Conservation (phyloP, 2,888 invertebrate genomes). For the Epinotia ramella region DNA sequence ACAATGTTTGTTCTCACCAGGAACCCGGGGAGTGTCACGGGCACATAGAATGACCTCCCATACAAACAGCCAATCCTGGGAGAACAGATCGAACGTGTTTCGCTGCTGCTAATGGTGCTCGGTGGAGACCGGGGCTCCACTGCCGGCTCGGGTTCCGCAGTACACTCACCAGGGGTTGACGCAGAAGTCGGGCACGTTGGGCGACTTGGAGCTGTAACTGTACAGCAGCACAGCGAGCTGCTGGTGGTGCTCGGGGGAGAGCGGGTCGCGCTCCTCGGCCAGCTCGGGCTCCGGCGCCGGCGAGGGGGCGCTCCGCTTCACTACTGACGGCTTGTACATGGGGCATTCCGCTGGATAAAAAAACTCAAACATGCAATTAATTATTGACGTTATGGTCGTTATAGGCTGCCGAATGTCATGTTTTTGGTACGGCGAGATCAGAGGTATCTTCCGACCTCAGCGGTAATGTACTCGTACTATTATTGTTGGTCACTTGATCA, state of each 20-base stretch:
- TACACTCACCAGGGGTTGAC: constrained; percentile 92
- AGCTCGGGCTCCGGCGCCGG: constrained; percentile 56
- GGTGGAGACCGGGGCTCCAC: constrained; percentile 88
- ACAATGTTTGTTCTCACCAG: too few relatives aligned
- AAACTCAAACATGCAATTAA: too few relatives aligned
- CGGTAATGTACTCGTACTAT: too few relatives aligned
- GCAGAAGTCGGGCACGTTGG: constrained; percentile 94
- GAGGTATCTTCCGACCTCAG: too few relatives aligned
- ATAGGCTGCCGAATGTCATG: too few relatives aligned
- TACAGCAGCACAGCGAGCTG: constrained; percentile 95
- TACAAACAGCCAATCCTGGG: too few relatives aligned
- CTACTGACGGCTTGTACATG: constrained; percentile 66
- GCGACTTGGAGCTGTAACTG: constrained; percentile 91
- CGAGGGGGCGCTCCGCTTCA: constrained; percentile 59
- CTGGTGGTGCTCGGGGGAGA: constrained; percentile 94
- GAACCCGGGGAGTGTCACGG: too few relatives aligned
- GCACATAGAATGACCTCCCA: too few relatives aligned
- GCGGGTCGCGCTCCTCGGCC: constrained; percentile 85
- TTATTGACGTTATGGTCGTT: too few relatives aligned
- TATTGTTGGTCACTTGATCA: too few relatives aligned
- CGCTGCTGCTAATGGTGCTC: constrained; percentile 92
- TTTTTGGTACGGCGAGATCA: too few relatives aligned
- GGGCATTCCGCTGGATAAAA: constrained; percentile 68
- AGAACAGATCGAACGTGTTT: too few relatives aligned
- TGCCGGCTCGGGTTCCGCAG: constrained; percentile 52